phyloP scores from a whole-genome alignment of 2,797 vertebrate species.

The Lagothrix lagotricha region DNA sequence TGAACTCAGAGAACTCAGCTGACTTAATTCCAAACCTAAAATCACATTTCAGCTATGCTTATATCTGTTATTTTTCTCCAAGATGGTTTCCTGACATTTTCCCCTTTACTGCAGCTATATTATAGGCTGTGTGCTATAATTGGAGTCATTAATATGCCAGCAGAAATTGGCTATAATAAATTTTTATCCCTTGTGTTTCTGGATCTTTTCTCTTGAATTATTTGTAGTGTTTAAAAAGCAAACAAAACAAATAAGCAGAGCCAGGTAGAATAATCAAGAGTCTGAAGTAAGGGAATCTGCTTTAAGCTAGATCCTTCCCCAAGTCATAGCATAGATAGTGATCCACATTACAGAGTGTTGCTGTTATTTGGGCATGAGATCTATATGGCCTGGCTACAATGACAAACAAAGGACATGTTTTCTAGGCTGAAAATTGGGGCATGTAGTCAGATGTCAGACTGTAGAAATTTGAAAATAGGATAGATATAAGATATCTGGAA shows the following conservation, averaged over 20 bases:
- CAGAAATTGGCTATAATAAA: neutral
- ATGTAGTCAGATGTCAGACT: neutral
- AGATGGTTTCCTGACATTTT: neutral
- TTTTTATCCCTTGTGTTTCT: neutral
- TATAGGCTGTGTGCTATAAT: neutral
- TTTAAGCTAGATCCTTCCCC: neutral
- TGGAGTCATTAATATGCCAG: neutral
- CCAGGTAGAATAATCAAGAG: neutral
- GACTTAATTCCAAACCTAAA: conserved; percentile 18
- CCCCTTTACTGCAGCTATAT: neutral
- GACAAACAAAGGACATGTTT: neutral
- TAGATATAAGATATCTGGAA: neutral
- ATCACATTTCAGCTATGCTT: neutral
- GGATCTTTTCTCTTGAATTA: neutral
- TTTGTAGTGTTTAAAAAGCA: conserved; percentile 6
- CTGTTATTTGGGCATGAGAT: neutral
- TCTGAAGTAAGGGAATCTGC: neutral
- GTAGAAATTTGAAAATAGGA: neutral
- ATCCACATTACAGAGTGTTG: neutral
- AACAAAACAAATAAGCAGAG: neutral
- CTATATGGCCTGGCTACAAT: neutral
- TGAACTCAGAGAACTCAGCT: neutral
- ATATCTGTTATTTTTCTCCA: neutral
- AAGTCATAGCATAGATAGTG: neutral
- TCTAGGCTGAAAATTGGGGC: neutral